Base-by-base conservation (phyloP, 2,888 invertebrate genomes). In the Hofmannophila pseudospretella region DNA sequence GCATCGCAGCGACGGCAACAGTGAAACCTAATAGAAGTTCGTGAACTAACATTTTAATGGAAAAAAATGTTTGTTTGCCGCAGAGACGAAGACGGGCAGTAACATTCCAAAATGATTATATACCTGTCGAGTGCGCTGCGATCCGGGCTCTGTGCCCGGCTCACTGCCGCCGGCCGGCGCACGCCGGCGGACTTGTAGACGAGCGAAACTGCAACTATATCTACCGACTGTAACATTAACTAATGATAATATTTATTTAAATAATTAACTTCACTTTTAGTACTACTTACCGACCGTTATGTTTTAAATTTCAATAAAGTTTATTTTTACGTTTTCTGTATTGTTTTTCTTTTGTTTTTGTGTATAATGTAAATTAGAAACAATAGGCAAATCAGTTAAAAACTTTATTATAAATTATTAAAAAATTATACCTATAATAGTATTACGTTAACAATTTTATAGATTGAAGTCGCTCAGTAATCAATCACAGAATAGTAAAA, bases 71-170 rank as follows among this genome's bases (percentile, higher is more conserved):
- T 81, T 82, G 75, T 82, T 81, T 84, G 79, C 78, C 61, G 62
- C 84, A 82, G 84, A 84, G 67, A 78, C 76, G 80, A 84, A 84
- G 84, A 81, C 80, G 45, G 57, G 81, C 60, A 71, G 77, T 80
- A 84, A 80, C 79, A 81, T 84, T 80, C 81, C 82, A 76, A 82
- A 84, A 82, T 82, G 81, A 82, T 78, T 62, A 67, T 66, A 34
- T 45, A 29, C 37, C 47, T 42, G 39, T 36, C 35, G 37, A 46
- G 48, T 44, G 47, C 41, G 42, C 47, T 36, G 32, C 45, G 34
- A 22, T 32, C 35, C 32, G 39, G 36, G 40, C 39, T 14, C 33
- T 26, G 8, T 25, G 19, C 36, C 36, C 19, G 9, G 40, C 44
- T 32, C 39, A 28, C 27, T 20, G 36, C 14, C 30, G 32, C 16